Conservation (phyloP, 2,797 vertebrate species). For the Periophthalmus magnuspinnatus region DNA sequence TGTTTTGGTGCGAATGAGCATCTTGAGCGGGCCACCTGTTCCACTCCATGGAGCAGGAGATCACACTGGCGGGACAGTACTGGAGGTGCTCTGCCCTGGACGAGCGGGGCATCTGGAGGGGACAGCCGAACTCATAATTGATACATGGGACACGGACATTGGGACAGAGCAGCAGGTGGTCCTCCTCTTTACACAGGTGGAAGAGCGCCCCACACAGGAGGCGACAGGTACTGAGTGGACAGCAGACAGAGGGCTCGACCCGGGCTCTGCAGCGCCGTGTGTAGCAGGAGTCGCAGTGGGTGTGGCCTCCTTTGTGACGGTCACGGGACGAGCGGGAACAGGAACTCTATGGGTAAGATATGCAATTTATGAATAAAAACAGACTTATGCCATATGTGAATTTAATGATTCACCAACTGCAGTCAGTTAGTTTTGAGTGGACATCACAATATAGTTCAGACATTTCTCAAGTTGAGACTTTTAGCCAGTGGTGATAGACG, state of each 20-base stretch:
- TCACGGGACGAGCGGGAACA: constrained; percentile 36
- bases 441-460: too few relatives aligned
- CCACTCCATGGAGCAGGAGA: constrained; percentile 96
- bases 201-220: constrained; percentile 87
- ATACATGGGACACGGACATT: constrained; percentile 89
- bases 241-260: constrained; percentile 78
- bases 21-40: constrained; percentile 90
- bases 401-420: not conserved
- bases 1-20: constrained; percentile 74
- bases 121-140: constrained; percentile 88
- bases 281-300: constrained; percentile 90
- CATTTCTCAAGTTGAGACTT: too few relatives aligned
- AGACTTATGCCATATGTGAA: not conserved
- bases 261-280: constrained; percentile 79
- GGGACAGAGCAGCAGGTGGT: constrained; percentile 89
- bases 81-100: constrained; percentile 85
- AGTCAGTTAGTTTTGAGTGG: too few relatives aligned
- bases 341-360: constrained; percentile 31
- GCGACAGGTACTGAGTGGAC: constrained; percentile 78
- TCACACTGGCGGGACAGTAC: constrained; percentile 89
- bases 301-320: constrained; percentile 69
- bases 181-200: constrained; percentile 94
- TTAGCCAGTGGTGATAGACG: too few relatives aligned
- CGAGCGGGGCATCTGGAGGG: constrained; percentile 84
- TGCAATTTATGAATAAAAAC: not conserved